Conservation (phyloP, 2,888 invertebrate species). For the Druceiella hillmani region DNA sequence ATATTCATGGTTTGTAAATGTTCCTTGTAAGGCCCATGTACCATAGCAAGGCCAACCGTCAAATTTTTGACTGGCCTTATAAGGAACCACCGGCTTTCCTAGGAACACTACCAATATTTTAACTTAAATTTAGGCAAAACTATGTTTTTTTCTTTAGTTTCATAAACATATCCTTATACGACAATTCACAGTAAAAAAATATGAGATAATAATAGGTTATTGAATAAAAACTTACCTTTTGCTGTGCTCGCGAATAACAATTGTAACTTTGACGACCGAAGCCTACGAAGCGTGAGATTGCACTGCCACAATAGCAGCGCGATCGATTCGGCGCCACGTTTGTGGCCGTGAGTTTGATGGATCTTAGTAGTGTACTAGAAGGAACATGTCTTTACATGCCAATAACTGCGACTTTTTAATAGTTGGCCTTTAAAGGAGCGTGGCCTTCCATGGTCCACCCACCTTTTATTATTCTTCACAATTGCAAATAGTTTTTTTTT, state of each 20-base stretch:
- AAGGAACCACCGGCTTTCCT: conserved; percentile 24
- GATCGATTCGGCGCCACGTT: conserved; percentile 14
- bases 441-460: too few relatives aligned
- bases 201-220: conserved; percentile 15
- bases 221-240: conserved; percentile 14
- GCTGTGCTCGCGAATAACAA: too few relatives aligned
- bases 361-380: conserved; percentile 13
- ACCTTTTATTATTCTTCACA: too few relatives aligned
- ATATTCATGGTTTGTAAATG: conserved; percentile 10
- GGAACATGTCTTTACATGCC: conserved; percentile 14
- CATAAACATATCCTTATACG: conserved; percentile 17
- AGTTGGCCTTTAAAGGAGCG: conserved; percentile 10
- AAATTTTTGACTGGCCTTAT: conserved; percentile 23
- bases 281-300: conserved; percentile 16
- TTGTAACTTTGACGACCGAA: too few relatives aligned
- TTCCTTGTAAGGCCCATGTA: conserved; percentile 14
- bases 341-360: conserved; percentile 16
- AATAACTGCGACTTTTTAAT: conserved; percentile 14
- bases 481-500: too few relatives aligned
- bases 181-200: conserved; percentile 21
- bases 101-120: conserved; percentile 22
- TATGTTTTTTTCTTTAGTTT: conserved; percentile 17
- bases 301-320: conserved; percentile 14
- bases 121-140: conserved; percentile 18
- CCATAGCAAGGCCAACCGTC: conserved; percentile 21